Conservation (phyloP, 2,113 vertebrate genomes). For the Caranx melampygus region DNA sequence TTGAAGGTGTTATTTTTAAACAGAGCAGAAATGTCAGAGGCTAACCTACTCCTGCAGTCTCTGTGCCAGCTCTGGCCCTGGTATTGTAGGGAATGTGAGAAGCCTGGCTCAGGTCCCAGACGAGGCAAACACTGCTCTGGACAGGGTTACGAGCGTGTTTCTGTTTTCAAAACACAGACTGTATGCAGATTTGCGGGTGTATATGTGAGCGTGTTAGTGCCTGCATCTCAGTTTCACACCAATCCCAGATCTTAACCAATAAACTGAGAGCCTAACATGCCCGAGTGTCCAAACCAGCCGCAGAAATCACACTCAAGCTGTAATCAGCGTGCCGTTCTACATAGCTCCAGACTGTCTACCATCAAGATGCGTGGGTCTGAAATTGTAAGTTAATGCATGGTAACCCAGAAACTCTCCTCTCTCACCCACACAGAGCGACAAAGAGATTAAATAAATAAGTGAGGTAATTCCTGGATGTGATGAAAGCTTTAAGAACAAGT, state of each 20-base stretch:
- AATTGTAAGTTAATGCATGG: constrained; percentile 28
- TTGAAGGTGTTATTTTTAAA: constrained; percentile 29
- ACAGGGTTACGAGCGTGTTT: constrained; percentile 53
- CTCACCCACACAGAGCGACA: constrained; percentile 16
- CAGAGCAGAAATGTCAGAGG: not conserved
- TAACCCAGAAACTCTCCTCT: not conserved
- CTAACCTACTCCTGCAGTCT: constrained; percentile 29
- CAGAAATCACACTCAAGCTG: constrained; percentile 29
- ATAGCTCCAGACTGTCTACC: constrained; percentile 25
- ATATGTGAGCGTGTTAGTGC: not conserved
- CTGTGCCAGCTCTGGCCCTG: constrained; percentile 54
- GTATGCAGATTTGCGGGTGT: constrained; percentile 22
- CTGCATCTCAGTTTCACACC: constrained; percentile 19
- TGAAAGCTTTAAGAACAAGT: constrained; percentile 18
- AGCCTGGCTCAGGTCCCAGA: constrained; percentile 64
- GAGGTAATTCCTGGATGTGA: constrained; percentile 51
- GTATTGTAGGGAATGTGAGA: constrained; percentile 72
- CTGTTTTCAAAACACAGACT: constrained; percentile 27
- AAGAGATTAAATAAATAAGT: constrained; percentile 41
- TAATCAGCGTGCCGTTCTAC: constrained; percentile 20
- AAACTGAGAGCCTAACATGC: constrained; percentile 13
- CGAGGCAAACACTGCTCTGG: constrained; percentile 55
- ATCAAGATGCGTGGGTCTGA: constrained; percentile 29
- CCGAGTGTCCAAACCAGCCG: constrained; percentile 33
- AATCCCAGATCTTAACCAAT: constrained; percentile 27